Conservation (phyloP, 2,113 vertebrate species). For the Brienomyrus brachyistius region DNA sequence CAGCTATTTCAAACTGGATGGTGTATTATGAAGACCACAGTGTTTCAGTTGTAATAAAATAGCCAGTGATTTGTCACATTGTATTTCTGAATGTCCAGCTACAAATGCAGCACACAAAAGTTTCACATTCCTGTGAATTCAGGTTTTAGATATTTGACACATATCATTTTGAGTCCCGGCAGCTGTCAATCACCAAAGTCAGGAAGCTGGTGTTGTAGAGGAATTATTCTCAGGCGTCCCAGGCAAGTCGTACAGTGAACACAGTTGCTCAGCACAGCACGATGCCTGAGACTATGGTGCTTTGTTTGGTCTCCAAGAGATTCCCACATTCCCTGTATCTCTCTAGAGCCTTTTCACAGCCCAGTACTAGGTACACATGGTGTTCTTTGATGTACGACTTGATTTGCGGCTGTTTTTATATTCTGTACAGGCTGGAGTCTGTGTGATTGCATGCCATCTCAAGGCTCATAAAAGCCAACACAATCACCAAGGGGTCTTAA, state of each 20-base stretch:
- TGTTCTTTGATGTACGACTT: neutral
- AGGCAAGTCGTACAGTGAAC: neutral
- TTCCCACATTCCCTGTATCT: neutral
- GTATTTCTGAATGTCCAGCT: neutral
- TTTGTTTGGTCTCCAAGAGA: neutral
- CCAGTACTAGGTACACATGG: neutral
- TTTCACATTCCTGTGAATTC: neutral
- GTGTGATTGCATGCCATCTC: constrained; percentile 13
- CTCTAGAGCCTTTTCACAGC: neutral
- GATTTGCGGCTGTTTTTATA: constrained; percentile 7
- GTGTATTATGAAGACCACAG: neutral
- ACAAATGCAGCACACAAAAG: neutral
- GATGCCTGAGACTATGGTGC: neutral
- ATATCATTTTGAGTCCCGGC: neutral
- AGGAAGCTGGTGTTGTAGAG: neutral
- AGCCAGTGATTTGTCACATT: neutral
- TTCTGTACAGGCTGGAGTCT: neutral
- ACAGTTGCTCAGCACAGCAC: neutral
- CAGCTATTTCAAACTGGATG: neutral
- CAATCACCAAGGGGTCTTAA: neutral
- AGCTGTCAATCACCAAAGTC: constrained; percentile 18
- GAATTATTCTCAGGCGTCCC: neutral
- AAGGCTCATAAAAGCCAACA: constrained; percentile 12
- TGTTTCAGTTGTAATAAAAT: neutral
- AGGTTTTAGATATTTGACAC: neutral